Evolutionary conservation across 2,888 invertebrate genomes (phyloP), one percentile per base, ranked within the genome.

Genomic region (Pyrgus malvae): DNA sequence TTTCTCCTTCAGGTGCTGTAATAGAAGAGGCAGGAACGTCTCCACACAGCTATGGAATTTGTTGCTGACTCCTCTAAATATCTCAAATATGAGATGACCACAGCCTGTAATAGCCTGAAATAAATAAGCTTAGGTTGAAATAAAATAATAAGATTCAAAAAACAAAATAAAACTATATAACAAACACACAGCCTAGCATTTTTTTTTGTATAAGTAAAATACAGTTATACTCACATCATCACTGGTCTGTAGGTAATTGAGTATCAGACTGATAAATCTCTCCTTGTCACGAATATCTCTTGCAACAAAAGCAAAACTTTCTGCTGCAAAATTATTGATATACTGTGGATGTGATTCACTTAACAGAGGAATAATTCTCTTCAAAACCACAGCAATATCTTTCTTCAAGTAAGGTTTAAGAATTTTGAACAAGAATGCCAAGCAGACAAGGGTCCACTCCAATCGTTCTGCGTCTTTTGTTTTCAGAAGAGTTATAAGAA

Each of bases 291-390:
- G 94, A 8, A 97, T 94, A 91, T 97, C 97, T 62, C 98, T 91
- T 2, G 97, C 95, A 1, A 99, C 95, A 90, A 97, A 99, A 0
- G 98, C 96, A 91, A 99, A 98, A 80, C 98, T 96, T 84, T 99
- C 98, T 0, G 98, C 97, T 3, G 98, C 98, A 92, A 99, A 99
- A 71, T 95, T 95, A 64, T 96, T 95, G 16, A 99, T 94, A 74
- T 98, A 97, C 59, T 93, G 93, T 17, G 96, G 96, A 68, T 94
- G 93, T n/a, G 91, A 88, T 48, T 94, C 94, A 65, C 95, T 94
- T 29, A 98, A 79, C 3, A 98, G 83, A 0, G 97, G 96, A 27
- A 96, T 76, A 6, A 96, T 91, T 41, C 92, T 90, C 61, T 92
- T 92, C 60, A 96, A 93, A 0, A 97, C 93, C 9, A 91, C 88